A percentile compares a stretch with the other conserved stretches of the same genome.
These are phyloP conservation scores for Ormia ochracea DNA, from an alignment of 2,888 invertebrate genomes.

Conservation along the genomic window DNA sequence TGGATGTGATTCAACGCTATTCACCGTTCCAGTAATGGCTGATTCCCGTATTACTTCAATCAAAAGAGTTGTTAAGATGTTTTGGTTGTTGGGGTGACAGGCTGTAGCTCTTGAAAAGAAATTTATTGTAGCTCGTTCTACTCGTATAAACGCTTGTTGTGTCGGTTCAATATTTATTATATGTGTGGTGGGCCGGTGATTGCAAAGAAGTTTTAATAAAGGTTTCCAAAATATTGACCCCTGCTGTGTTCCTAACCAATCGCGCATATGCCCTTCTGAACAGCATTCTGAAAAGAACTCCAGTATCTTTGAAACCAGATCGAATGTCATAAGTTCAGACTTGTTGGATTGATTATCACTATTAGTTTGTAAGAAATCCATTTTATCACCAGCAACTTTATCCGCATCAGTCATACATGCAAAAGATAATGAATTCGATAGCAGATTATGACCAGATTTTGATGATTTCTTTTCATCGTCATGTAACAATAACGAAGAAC, in stretches of 20 bases:
- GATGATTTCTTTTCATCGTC: conserved; percentile 62
- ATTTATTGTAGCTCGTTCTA: conserved; percentile 87
- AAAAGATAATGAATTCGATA: background rate
- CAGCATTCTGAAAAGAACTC: conserved; percentile 90
- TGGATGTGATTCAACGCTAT: conserved; percentile 15
- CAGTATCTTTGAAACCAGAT: conserved; percentile 82
- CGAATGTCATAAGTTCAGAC: conserved; percentile 78
- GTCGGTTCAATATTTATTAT: conserved; percentile 70
- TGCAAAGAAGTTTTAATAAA: conserved; percentile 85
- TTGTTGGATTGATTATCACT: conserved; percentile 4
- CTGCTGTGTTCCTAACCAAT: conserved; percentile 89
- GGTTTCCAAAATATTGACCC: conserved; percentile 92
- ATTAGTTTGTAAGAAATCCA: conserved; percentile 47
- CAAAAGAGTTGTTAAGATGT: conserved; percentile 86
- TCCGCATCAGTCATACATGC: conserved; percentile 77
- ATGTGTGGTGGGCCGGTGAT: conserved; percentile 78
- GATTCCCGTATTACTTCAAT: conserved; percentile 73
- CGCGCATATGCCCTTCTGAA: conserved; percentile 87
- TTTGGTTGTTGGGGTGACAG: conserved; percentile 90
- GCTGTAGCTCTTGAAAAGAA: conserved; percentile 90
- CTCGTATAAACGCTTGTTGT: conserved; percentile 78
- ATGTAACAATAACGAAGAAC: conserved; percentile 70
- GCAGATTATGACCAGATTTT: conserved; percentile 16
- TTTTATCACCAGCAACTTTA: conserved; percentile 73
- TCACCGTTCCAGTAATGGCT: conserved; percentile 40